These are phyloP conservation scores for Paradoxurus hermaphroditus DNA, from an alignment of 2,113 vertebrate species.

Conservation along the genomic window DNA sequence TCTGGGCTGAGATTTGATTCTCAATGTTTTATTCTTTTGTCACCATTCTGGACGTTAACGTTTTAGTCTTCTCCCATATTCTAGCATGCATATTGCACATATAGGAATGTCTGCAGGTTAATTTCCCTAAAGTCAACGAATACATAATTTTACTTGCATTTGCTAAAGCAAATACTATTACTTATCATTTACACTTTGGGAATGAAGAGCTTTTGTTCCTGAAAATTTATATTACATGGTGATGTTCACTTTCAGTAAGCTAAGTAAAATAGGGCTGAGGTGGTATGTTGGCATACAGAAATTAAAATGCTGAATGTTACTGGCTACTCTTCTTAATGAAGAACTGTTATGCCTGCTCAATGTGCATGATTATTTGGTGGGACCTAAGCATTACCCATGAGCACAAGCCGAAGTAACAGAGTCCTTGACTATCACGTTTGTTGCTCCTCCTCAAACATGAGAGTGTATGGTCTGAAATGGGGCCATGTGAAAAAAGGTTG, in stretches of 20 bases:
- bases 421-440: background rate
- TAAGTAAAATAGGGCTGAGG: background rate
- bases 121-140: background rate
- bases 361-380: background rate
- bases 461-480: background rate
- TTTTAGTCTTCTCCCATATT: background rate
- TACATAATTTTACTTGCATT: background rate
- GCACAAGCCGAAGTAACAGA: background rate
- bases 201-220: slow-evolving; percentile 3
- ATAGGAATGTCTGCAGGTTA: background rate
- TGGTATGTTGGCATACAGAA: background rate
- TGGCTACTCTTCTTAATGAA: background rate
- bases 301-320: background rate
- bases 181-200: background rate
- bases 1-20: background rate
- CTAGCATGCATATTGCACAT: background rate
- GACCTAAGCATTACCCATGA: background rate
- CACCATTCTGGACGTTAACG: background rate
- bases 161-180: background rate
- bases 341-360: background rate
- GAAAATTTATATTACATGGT: background rate
- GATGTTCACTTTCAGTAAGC: background rate
- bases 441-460: background rate
- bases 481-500: background rate
- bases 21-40: background rate